phyloP scores from a whole-genome alignment of 1,140 invertebrate species.

The Caerostris extrusa region DNA sequence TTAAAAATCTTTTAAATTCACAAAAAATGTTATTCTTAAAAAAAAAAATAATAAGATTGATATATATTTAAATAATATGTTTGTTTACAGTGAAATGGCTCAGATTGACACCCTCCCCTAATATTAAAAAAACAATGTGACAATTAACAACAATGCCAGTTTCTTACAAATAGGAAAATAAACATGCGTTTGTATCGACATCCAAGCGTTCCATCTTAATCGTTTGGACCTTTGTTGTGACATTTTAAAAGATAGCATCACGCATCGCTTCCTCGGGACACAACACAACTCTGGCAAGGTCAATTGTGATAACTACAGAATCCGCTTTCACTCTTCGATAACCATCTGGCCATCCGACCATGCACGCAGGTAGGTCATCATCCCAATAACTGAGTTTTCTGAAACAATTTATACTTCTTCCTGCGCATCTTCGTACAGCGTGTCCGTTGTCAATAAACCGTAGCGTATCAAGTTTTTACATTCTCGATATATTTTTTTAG shows the following conservation, averaged over 20 bases:
- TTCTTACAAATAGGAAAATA: too few relatives aligned
- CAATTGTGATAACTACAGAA: not conserved
- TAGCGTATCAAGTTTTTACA: not conserved
- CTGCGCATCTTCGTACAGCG: not conserved
- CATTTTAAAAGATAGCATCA: not conserved
- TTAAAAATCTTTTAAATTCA: too few relatives aligned
- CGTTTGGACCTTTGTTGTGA: too few relatives aligned
- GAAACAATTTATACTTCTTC: not conserved
- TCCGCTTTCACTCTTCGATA: not conserved
- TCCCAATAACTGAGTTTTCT: conserved; percentile 15
- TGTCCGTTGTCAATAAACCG: conserved; percentile 5
- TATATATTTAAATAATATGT: not conserved
- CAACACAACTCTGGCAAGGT: not conserved
- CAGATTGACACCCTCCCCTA: too few relatives aligned
- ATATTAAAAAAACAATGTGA: too few relatives aligned
- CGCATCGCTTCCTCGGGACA: not conserved
- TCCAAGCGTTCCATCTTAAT: too few relatives aligned
- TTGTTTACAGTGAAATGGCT: not conserved
- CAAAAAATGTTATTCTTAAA: too few relatives aligned
- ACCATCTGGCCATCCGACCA: not conserved
- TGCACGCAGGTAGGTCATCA: not conserved
- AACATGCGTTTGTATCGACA: too few relatives aligned
- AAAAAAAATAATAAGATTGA: not conserved
- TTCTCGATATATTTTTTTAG: too few relatives aligned
- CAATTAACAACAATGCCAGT: too few relatives aligned